Evolutionary conservation across 2,888 invertebrate genomes (phyloP), one percentile per base, ranked within the genome.

Genomic region (Trichogramma evanescens): DNA sequence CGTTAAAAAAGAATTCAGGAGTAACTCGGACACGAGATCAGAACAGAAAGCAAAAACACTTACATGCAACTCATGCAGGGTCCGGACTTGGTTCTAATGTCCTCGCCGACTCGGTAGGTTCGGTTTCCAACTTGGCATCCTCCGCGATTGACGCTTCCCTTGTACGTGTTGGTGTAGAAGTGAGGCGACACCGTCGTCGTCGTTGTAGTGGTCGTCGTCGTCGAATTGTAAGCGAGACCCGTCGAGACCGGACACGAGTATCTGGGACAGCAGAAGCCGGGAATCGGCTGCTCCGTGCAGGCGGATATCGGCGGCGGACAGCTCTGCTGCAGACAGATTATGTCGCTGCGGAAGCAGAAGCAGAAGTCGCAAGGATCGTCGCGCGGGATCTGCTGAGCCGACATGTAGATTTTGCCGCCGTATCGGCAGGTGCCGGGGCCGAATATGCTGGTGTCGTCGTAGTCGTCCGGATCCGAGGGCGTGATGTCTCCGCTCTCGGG

Each of bases 301-400:
- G 91, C 90, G 54, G 89, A 88, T 70, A 95, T 94, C 48, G 95
- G 95, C 54, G 95, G 95, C 56, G 95, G 95, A 80, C 95, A 95
- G 72, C 93, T 93, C 79, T 95, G 95, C 79, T 95, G 94, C 66
- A 95, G 82, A 71, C 95, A 95, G 72, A 95, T 95, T 70, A 95
- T 95, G 74, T 95, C 94, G 76, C 94, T 93, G 78, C 95, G 86
- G 83, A 95, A 95, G 82, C 95, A 95, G 87, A 95, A 95, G 80
- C 95, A 95, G 82, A 95, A 95, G 76, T 95, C 94, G 77, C 95
- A 95, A 39, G 95, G 93, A 81, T 95, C 93, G 70, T 93, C 93
- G 69, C 95, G 83, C 48, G 94, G 94, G 72, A 95, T 94, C 80
- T 95, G 95, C 80, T 95, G 94, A 1, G 95, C 95, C 2, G 94